Conservation (phyloP, 1,140 invertebrate species). For the Notospermus geniculatus region DNA sequence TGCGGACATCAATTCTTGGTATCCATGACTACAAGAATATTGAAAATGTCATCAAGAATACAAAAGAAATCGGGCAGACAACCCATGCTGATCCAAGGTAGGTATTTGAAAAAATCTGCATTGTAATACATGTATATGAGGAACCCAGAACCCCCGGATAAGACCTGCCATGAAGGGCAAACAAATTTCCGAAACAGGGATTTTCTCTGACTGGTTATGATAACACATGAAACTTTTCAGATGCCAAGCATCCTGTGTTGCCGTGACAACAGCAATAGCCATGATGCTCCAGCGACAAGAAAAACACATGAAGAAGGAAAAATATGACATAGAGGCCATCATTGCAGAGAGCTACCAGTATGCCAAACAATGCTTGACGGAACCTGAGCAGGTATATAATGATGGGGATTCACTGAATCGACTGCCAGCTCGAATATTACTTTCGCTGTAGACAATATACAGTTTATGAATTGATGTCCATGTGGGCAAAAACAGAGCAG, state of each 20-base stretch:
- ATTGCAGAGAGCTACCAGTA: slow-evolving; percentile 39
- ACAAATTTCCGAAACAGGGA: too few relatives aligned
- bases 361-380: slow-evolving; percentile 31
- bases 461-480: background rate
- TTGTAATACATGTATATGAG: too few relatives aligned
- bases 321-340: slow-evolving; percentile 37
- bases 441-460: background rate
- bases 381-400: slow-evolving; percentile 17
- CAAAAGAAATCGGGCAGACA: slow-evolving; percentile 39
- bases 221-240: slow-evolving; percentile 19
- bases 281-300: slow-evolving; percentile 37
- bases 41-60: slow-evolving; percentile 47
- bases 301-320: slow-evolving; percentile 42
- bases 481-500: background rate
- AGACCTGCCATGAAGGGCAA: background rate
- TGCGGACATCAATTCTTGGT: slow-evolving; percentile 38
- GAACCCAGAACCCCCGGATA: too few relatives aligned
- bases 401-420: background rate
- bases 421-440: background rate
- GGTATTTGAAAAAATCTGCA: slow-evolving; percentile 1
- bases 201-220: too few relatives aligned
- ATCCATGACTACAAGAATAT: slow-evolving; percentile 40
- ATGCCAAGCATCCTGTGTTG: slow-evolving; percentile 47
- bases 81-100: slow-evolving; percentile 47
- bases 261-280: slow-evolving; percentile 42